Conservation (phyloP, 1,140 invertebrate species). For the Matsumurasca onukii region DNA sequence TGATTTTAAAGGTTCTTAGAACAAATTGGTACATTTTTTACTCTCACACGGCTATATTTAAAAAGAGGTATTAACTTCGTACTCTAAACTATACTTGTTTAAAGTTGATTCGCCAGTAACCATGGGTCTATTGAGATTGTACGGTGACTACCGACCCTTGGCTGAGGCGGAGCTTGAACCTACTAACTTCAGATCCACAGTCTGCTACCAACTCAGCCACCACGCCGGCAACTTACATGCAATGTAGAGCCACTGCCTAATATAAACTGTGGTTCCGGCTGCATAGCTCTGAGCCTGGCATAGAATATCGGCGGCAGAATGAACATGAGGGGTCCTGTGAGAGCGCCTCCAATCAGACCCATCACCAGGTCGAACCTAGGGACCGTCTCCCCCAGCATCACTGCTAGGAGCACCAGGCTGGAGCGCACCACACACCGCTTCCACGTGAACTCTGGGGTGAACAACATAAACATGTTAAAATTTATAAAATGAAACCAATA, state of each 20-base stretch:
- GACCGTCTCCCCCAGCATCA: constrained; percentile 78
- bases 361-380: constrained; percentile 89
- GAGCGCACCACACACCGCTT: constrained; percentile 74
- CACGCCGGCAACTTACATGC: too few species aligned
- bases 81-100: too few species aligned
- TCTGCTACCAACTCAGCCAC: too few species aligned
- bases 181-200: too few species aligned
- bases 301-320: constrained; percentile 85
- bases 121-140: too few species aligned
- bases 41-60: too few species aligned
- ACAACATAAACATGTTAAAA: neutral
- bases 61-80: too few species aligned
- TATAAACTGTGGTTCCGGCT: constrained; percentile 5
- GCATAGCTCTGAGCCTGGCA: constrained; percentile 52
- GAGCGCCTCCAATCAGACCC: constrained; percentile 79
- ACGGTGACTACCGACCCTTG: too few species aligned
- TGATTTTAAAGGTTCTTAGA: too few species aligned
- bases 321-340: constrained; percentile 82
- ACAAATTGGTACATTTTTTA: too few species aligned
- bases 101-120: too few species aligned
- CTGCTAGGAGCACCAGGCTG: constrained; percentile 64
- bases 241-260: neutral
- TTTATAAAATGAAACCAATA: neutral
- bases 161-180: too few species aligned
- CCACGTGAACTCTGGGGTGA: constrained; percentile 72